Evolutionary conservation across 2,888 invertebrate genomes (phyloP), one percentile per base, ranked within the genome.

Genomic region (Drosophila putrida): DNA sequence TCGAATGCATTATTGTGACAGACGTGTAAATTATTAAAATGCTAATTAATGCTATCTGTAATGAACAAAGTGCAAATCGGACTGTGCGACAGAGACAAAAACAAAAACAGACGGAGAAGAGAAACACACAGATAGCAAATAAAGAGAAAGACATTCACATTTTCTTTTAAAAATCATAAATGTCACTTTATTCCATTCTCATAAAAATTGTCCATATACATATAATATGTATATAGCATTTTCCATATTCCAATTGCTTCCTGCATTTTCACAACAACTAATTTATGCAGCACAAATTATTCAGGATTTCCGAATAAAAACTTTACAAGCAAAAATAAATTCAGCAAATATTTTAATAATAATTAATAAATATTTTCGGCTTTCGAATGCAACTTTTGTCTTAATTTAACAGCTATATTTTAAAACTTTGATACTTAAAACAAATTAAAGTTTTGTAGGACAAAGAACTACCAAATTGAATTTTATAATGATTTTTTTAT

Each of bases 1-100:
- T 80, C 55, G 69, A 81, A 68, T 69, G 68, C 75, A 78, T 67
- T 87, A 66, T 65, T 68, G 68, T 62, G 82, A 57, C 64, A 64
- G 64, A 63, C 75, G 75, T 75, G 82, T 68, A 70, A 84, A 84
- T 84, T 75, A 81, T 78, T 65, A 75, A 62, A 68, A 65, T 75
- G 70, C 79, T 82, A 68, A 85, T 75, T 62, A 78, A 68, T 73
- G 61, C 46, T 78, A 73, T 78, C 68, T 73, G 60, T 58, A 64
- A 68, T 35, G 75, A 74, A 66, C 75, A 82, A 80, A 73, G 74
- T 68, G 68, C 63, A 63, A 69, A 46, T 39, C 59, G 33, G 20
- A 27, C 50, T 51, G 70, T 9, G 28, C 27, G 36, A 36, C 13
- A 50, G 31, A 44, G 38, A 35, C 25, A 28, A 36, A 20, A 36